Conservation (phyloP, 2,113 vertebrate genomes). For the Brachypteracias leptosomus region DNA sequence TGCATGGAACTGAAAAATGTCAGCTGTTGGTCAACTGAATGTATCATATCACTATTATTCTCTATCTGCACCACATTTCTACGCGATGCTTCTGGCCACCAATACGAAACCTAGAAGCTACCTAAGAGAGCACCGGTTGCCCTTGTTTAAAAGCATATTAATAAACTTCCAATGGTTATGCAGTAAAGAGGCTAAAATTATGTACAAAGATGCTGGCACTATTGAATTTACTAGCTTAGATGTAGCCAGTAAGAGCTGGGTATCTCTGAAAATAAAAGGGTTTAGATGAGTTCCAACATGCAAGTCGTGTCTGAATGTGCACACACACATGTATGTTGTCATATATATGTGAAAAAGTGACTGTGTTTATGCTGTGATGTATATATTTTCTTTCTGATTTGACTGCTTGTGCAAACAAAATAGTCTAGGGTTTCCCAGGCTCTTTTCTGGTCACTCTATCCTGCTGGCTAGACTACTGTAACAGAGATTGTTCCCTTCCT, state of each 20-base stretch:
- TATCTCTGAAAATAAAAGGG: not conserved
- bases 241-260: not conserved
- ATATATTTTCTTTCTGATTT: not conserved
- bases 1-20: not conserved
- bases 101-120: not conserved
- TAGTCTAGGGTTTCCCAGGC: not conserved
- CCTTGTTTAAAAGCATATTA: not conserved
- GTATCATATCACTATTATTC: not conserved
- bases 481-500: not conserved
- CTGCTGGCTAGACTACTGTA: not conserved
- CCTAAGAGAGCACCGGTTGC: not conserved
- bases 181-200: not conserved
- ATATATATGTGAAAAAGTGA: not conserved
- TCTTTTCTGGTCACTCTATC: not conserved
- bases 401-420: not conserved
- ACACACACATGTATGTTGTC: rapidly evolving
- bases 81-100: not conserved
- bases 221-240: not conserved
- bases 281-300: not conserved
- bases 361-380: not conserved
- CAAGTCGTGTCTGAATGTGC: not conserved
- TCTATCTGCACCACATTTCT: not conserved
- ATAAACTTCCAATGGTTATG: not conserved
- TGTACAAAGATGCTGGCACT: not conserved
- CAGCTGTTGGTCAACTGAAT: not conserved